Base-by-base conservation (phyloP, 2,113 vertebrate genomes). In the Tragelaphus buxtoni region DNA sequence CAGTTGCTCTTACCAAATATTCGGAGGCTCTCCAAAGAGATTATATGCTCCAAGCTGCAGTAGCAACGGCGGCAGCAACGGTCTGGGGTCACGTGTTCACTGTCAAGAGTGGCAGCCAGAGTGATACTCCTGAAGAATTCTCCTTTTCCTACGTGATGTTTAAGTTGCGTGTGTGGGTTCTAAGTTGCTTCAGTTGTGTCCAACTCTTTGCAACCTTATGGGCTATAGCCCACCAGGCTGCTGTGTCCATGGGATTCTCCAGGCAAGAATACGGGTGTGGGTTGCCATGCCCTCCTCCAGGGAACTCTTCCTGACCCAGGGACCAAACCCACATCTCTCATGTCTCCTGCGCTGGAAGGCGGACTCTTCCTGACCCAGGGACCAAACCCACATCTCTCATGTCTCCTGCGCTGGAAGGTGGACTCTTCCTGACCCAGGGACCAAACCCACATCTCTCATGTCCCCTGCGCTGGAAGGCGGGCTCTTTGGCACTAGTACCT, bases 11-110 rank as follows among this genome's bases (percentile, higher is more conserved):
- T 53, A 74, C 39, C 69, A 42, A 42, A 42, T 74, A 74, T 42
- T 14, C 0, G 0, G 39, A 74, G 69, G 12, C 39, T 74, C 55
- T 18, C 24, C 14, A 24, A 51, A 11, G 28, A 22, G 35, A 26
- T 55, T 9, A 11, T 3, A 1, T 1, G 1, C 47, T 83, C 11
- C 22, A 42, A 32, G 10, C 1, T 11, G 30, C 35, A 30, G 7
- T 0, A 18, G 58, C 45, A 16, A 61, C 2, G 10, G 28, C 3
- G 0, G 30, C 47, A 9, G 28, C 18, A 17, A 5, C 4, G 1
- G 47, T 49, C 69, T 56, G 60, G 58, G 60, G 9, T 42, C 2
- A 0, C 1, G 1, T 3, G 22, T 53, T 58, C 12, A 16, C 42
- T 35, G 53, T 30, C 9, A 1, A 82, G 42, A 45, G 32, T 3